A percentile compares a stretch with the other conserved stretches of the same genome.
Evolutionary conservation across 2,113 vertebrate genomes (phyloP).

Genomic region (Damaliscus lunatus): DNA sequence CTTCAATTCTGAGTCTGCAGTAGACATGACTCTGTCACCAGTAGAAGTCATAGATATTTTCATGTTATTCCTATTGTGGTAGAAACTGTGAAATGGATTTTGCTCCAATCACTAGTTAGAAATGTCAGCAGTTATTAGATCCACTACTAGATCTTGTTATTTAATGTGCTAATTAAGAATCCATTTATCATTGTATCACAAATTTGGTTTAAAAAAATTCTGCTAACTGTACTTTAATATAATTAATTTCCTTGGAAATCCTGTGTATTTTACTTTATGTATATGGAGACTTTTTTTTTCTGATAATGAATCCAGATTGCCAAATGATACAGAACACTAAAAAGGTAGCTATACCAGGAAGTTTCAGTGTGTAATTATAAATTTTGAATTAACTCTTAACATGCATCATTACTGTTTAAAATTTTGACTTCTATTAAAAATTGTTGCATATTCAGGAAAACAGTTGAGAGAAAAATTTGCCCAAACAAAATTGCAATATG

Average conservation of each 20-base stretch:
- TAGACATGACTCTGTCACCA: neutral
- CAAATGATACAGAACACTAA: neutral
- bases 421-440: conserved; percentile 16
- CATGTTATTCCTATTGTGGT: neutral
- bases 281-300: conserved; percentile 14
- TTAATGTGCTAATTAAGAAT: neutral
- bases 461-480: conserved; percentile 8
- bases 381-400: neutral
- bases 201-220: neutral
- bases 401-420: neutral
- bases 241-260: neutral
- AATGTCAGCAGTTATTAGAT: neutral
- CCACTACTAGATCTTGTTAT: neutral
- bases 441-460: conserved; percentile 10
- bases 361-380: neutral
- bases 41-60: neutral
- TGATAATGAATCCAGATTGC: neutral
- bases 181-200: neutral
- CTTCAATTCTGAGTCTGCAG: neutral
- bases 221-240: neutral
- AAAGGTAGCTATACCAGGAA: neutral
- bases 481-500: neutral
- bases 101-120: neutral
- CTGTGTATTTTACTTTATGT: neutral
- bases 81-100: neutral